Evolutionary conservation across 2,797 vertebrate species (phyloP), one percentile per base, ranked within the genome.

Genomic region (Melanotaenia parkinsoni): DNA sequence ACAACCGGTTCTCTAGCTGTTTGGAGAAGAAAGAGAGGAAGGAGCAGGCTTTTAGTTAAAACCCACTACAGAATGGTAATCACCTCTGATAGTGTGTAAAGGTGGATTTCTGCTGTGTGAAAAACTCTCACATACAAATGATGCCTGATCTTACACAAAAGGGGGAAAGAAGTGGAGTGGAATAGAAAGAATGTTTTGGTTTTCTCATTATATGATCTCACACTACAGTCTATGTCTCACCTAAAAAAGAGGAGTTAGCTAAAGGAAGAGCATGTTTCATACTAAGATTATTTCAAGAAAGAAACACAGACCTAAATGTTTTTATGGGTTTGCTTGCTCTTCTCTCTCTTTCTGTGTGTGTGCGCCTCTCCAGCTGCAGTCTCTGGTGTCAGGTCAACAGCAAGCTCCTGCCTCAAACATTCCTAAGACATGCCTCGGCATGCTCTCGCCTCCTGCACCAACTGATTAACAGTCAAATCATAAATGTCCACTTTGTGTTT

Each of bases 381-480:
- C 66, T 76, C 74, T 60, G 83, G 89, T 86, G 84, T 89, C 87
- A 77, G 72, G 77, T 91, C 86, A 84, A 84, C 86, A 77, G 62
- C 74, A 35, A 79, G 45, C 61, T 79, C 75, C 78, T 58, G 74
- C 85, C 84, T 83, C 82, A 28, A 30, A 74, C 86, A 93, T 92
- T 92, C 90, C 88, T 79, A 0, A 86, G 79, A 88, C 82, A 75
- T 84, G 89, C 47, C 88, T 80, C 28, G 0, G 63, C 89, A 83
- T 82, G 84, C 20, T 86, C 70, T 37, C 81, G 63, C 60, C 70
- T 58, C 51, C 37, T 43, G 60, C 20, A 74, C 58, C 24, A 14
- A 3, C 67, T 59, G 40, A 75, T 79, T 24, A 80, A 62, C 81
- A 59, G 67, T 37, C 72, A 28, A 16, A 75, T 69, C 60, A 13